Evolutionary conservation across 2,797 vertebrate genomes (phyloP).

Genomic region (Molossus molossus): DNA sequence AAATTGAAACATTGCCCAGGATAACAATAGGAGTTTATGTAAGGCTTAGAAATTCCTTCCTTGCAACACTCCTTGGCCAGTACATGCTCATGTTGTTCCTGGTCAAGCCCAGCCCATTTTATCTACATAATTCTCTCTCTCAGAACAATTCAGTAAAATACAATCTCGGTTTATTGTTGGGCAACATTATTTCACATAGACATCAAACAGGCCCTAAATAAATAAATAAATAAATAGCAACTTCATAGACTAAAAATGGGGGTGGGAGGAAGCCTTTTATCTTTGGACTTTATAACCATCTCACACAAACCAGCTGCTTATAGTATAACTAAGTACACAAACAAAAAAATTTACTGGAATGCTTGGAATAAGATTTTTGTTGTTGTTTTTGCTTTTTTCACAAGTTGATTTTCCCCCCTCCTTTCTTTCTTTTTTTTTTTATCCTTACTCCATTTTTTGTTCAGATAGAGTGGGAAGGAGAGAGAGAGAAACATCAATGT

Average conservation of each 20-base stretch:
- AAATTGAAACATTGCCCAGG: slow-evolving; percentile 73
- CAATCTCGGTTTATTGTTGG: background rate
- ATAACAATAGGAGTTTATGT: slow-evolving; percentile 75
- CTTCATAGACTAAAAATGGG: background rate
- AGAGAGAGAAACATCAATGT: too few relatives aligned
- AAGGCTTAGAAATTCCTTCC: slow-evolving; percentile 78
- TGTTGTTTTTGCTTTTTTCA: background rate
- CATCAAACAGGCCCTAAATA: background rate
- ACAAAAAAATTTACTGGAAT: background rate
- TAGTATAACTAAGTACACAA: background rate
- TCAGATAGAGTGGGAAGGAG: too few relatives aligned
- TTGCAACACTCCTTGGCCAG: slow-evolving; percentile 76
- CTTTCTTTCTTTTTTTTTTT: background rate
- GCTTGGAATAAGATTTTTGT: background rate
- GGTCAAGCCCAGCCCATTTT: slow-evolving; percentile 17
- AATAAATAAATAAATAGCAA: background rate
- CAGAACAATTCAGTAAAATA: slow-evolving; percentile 2
- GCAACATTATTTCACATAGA: background rate
- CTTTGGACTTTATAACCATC: background rate
- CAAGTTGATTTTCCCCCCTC: background rate
- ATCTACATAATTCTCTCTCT: slow-evolving; percentile 16
- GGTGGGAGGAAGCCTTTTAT: background rate
- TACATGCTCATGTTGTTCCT: background rate
- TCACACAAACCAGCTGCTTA: background rate
- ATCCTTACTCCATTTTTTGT: background rate